These are phyloP conservation scores for Mesitornis unicolor DNA, from an alignment of 2,113 vertebrate genomes.

Conservation along the genomic window DNA sequence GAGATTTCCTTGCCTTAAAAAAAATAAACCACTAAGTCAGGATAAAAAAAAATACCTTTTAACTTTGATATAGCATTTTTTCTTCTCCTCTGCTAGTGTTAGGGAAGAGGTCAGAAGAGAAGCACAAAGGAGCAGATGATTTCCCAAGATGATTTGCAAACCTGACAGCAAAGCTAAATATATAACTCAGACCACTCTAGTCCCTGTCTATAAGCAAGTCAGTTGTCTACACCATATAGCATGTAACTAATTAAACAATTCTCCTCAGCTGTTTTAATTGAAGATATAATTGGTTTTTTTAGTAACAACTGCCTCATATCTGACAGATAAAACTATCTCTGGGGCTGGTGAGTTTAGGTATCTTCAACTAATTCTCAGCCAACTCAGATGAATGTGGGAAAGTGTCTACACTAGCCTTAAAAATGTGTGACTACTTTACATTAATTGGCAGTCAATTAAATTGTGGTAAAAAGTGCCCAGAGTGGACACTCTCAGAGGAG, in stretches of 20 bases:
- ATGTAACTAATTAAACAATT: not conserved
- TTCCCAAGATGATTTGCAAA: not conserved
- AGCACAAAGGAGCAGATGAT: not conserved
- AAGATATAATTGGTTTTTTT: not conserved
- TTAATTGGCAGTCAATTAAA: slow-evolving; percentile 57
- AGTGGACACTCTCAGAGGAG: slow-evolving; percentile 41
- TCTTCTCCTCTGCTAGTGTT: not conserved
- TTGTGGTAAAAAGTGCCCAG: not conserved
- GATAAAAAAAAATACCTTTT: not conserved
- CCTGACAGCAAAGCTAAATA: not conserved
- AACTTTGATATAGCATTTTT: not conserved
- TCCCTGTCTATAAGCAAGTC: not conserved
- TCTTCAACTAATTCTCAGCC: slow-evolving; percentile 9
- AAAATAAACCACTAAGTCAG: not conserved
- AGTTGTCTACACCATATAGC: not conserved
- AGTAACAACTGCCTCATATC: not conserved
- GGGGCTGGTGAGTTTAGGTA: not conserved
- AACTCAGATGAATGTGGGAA: not conserved
- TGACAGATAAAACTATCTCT: not conserved
- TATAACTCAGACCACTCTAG: not conserved
- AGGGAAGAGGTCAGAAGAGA: not conserved
- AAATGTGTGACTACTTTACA: slow-evolving; percentile 29
- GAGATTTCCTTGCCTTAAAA: not conserved
- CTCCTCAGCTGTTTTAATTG: not conserved
- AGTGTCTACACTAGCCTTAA: not conserved